A percentile compares a stretch with the other conserved stretches of the same genome.
phyloP scores from a whole-genome alignment of 92 coral and sea anemone genomes.

The Virgularia gustaviana region DNA sequence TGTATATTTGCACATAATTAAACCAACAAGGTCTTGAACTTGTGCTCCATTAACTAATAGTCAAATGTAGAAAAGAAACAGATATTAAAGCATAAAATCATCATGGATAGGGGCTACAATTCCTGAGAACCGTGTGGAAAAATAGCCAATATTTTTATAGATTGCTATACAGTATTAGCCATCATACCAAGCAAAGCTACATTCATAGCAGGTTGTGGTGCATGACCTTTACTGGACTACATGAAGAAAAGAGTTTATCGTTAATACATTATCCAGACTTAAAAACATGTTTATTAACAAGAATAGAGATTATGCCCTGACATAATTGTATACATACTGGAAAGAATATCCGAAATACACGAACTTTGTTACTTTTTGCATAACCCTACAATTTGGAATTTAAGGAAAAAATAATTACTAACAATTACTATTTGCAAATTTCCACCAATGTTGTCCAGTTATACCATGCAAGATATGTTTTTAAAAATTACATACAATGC shows the following conservation, averaged over 20 bases:
- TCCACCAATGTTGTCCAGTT: no score
- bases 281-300: not conserved
- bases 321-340: no score
- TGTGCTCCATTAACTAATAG: constrained; percentile 63
- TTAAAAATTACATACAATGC: not conserved
- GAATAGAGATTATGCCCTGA: no score
- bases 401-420: not conserved
- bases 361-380: constrained; percentile 59
- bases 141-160: not conserved
- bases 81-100: not conserved
- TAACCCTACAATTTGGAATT: constrained; percentile 59
- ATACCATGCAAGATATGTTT: no score
- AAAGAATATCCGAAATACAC: constrained; percentile 64
- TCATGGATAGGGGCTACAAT: not conserved
- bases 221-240: no score
- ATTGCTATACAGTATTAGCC: no score
- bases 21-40: constrained; percentile 83
- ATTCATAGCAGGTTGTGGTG: no score
- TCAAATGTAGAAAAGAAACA: not conserved
- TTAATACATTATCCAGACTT: not conserved
- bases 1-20: constrained; percentile 80
- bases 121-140: not conserved
- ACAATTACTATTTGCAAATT: not conserved
- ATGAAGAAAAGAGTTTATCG: not conserved
- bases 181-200: no score